Evolutionary conservation across 2,113 vertebrate species (phyloP).

Genomic region (Bungarus multicinctus): DNA sequence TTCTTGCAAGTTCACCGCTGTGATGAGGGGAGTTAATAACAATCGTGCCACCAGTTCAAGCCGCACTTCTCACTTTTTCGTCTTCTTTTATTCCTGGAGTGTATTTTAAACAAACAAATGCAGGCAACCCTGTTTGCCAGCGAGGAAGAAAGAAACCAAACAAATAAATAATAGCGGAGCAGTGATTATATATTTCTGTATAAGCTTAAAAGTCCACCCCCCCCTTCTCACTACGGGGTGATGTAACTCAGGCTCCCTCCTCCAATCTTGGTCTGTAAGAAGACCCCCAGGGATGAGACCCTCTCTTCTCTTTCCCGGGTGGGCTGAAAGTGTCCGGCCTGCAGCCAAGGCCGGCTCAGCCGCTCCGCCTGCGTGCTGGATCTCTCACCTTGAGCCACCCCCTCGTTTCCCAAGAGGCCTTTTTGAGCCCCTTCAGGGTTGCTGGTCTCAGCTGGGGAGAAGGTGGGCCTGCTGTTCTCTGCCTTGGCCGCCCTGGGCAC

Average conservation of each 20-base stretch:
- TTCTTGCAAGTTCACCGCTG: background rate
- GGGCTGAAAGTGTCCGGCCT: no score
- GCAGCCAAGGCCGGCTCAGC: no score
- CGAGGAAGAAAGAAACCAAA: background rate
- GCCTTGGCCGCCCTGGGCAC: background rate
- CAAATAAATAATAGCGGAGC: background rate
- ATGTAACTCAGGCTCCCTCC: background rate
- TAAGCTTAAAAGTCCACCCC: background rate
- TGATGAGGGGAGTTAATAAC: background rate
- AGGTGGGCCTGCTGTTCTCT: no score
- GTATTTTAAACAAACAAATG: background rate
- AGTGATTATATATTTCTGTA: background rate
- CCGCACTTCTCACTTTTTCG: background rate
- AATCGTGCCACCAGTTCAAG: background rate
- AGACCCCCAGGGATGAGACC: background rate
- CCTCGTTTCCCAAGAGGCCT: no score
- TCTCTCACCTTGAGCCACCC: background rate
- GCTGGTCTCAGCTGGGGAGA: background rate
- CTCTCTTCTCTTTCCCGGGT: background rate
- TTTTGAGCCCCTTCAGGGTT: no score
- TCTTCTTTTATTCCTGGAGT: background rate
- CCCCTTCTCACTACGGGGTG: background rate
- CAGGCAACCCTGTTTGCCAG: background rate
- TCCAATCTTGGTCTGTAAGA: background rate
- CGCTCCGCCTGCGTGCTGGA: background rate